Base-by-base conservation (phyloP, 2,797 vertebrate genomes). In the Galagoides demidoff region DNA sequence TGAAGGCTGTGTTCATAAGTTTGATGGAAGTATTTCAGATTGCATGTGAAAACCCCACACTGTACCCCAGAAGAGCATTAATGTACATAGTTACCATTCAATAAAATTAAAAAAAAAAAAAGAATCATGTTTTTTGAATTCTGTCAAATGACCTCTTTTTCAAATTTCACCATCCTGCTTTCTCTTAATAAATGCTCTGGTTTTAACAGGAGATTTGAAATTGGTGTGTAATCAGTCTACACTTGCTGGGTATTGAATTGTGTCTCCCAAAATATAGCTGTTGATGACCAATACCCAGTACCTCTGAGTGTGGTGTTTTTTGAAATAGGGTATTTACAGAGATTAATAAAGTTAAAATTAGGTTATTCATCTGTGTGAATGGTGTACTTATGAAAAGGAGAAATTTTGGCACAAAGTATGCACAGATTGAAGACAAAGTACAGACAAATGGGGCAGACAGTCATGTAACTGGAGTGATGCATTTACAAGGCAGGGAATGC, bases 151-250 rank as follows among this genome's bases (percentile, higher is more conserved):
- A 49, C 45, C 25, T 59, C 5, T 78, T 79, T 79, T 59, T 13
- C 57, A 74, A 73, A 89, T 79, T 73, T 91, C 2, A n/a, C 39
- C 37, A 66, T 84, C 16, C 25, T 10, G 45, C 16, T 71, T 87
- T 79, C 31, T 84, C 27, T 49, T 78, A 78, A 71, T 55, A 55
- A 37, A 64, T 92, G 31, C 17, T 37, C 12, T 66, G 73, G 43
- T 78, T 84, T 81, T 79, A 57, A 84, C 45, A 78, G 85, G 70
- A 90, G 22, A 61, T 66, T 43, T 61, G 20, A 94, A 85, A 76
- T 78, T 17, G 0, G 2, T 64, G 7, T 27, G 8, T 66, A 45
- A 49, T 71, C 31, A 74, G 4, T 23, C 37, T 77, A 19, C 6
- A 55, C 7, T 37, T 73, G 27, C 7, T 84, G 31, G 45, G 25